Base-by-base conservation (phyloP, 1,140 invertebrate genomes). In the Littorina saxatilis region DNA sequence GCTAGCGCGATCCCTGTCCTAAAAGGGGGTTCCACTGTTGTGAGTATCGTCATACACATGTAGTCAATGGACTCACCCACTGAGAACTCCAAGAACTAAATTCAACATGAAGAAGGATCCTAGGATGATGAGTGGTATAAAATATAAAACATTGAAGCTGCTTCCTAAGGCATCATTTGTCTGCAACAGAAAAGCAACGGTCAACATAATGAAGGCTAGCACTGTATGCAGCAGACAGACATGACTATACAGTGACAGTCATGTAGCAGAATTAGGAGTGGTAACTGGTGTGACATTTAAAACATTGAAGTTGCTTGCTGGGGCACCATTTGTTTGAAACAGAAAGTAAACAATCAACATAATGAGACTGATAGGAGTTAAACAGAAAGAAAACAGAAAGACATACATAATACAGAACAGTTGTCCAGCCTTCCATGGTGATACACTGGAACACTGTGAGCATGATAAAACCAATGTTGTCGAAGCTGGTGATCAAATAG, bases 41-140 rank as follows among this genome's bases (percentile, higher is more conserved):
- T n/a, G n/a, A n/a, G n/a, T n/a, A n/a, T n/a, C n/a, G n/a, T n/a
- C n/a, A n/a, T n/a, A n/a, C n/a, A n/a, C n/a, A n/a, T n/a, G n/a
- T n/a, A n/a, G n/a, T n/a, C n/a, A 63, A 32, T 79, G n/a, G 35
- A 90, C 97, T 97, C 94, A 99, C 98, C 99, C 99, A 94, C 98
- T 99, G 93, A 99, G 96, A 90, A 99, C 99, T 96, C 99, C 99
- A 94, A 99, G 98, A 95, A 99, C 98, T 95, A 99, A 96, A 95
- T 99, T 99, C 95, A 99, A 97, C 99, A 99, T 99, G 95, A 99
- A 99, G 96, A 99, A 99, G 93, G 99, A 99, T 94, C 99, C 99
- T 93, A 99, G 95, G 93, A 99, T 97, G 94, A 99, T 99, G 91
- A 99, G 96, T 94, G 99, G 98, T 94, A 99, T 98, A 95, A 99